Conservation (phyloP, 2,113 vertebrate genomes). For the Gila orcuttii region DNA sequence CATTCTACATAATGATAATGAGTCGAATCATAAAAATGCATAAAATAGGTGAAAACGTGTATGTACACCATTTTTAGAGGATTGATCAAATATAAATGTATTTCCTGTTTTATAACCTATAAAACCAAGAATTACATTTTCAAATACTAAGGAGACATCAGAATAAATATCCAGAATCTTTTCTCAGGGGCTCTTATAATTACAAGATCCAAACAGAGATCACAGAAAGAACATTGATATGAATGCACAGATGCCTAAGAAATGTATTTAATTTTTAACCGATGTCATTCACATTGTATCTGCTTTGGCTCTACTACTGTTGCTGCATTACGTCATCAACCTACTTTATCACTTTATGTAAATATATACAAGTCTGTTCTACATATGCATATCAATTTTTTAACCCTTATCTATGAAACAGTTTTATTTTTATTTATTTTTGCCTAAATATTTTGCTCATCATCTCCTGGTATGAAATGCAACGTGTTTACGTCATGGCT, state of each 20-base stretch:
- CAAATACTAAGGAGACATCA: not conserved
- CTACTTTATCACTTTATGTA: constrained; percentile 6
- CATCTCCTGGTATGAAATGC: not conserved
- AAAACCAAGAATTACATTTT: not conserved
- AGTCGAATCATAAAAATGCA: not conserved
- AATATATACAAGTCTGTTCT: not conserved
- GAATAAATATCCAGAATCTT: not conserved
- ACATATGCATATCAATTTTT: accelerated
- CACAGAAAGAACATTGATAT: not conserved
- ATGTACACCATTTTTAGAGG: not conserved
- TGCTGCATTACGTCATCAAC: constrained; percentile 41
- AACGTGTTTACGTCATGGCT: not conserved
- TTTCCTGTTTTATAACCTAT: not conserved
- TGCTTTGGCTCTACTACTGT: not conserved
- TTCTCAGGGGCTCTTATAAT: not conserved
- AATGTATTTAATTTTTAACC: not conserved
- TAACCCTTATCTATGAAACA: not conserved
- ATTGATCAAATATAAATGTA: not conserved
- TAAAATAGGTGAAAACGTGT: not conserved
- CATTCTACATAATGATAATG: not conserved
- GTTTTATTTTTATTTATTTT: not conserved
- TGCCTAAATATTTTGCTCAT: not conserved
- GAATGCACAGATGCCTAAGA: not conserved
- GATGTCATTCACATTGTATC: not conserved
- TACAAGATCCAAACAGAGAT: not conserved